These are phyloP conservation scores for Timema cristinae DNA, from an alignment of 2,888 invertebrate genomes.

Conservation along the genomic window DNA sequence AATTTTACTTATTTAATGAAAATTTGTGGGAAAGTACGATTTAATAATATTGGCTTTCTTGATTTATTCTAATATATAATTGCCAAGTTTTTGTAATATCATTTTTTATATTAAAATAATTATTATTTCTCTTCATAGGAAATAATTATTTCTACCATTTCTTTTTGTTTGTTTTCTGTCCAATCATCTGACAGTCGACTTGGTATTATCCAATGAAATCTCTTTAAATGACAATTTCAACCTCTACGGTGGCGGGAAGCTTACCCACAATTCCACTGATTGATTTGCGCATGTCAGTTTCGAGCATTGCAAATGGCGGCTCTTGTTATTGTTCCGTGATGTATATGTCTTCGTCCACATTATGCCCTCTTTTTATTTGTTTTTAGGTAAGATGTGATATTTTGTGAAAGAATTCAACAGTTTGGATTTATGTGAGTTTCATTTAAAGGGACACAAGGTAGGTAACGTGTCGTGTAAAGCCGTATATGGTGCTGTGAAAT, in stretches of 20 bases:
- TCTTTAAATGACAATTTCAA: slow-evolving; percentile 35
- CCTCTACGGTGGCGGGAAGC: slow-evolving; percentile 42
- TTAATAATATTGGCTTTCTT: too few relatives aligned
- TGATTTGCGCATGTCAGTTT: slow-evolving; percentile 70
- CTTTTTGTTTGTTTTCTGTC: too few relatives aligned
- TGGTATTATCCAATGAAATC: neutral
- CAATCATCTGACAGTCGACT: too few relatives aligned
- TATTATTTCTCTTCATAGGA: too few relatives aligned
- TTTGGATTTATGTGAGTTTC: slow-evolving; percentile 29
- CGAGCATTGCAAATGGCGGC: slow-evolving; percentile 96
- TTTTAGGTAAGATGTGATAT: slow-evolving; percentile 44
- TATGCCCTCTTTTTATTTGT: slow-evolving; percentile 48
- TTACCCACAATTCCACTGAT: slow-evolving; percentile 43
- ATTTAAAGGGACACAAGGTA: slow-evolving; percentile 27
- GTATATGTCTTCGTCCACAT: slow-evolving; percentile 54
- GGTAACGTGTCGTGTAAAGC: slow-evolving; percentile 28
- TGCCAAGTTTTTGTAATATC: too few relatives aligned
- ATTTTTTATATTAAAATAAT: too few relatives aligned
- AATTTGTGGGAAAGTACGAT: too few relatives aligned
- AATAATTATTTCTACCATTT: too few relatives aligned
- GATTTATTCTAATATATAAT: too few relatives aligned
- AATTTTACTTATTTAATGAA: too few relatives aligned
- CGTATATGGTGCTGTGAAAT: slow-evolving; percentile 33
- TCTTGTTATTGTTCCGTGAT: slow-evolving; percentile 98
- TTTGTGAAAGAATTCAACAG: slow-evolving; percentile 32